A percentile compares a stretch with the other conserved stretches of the same genome.
Evolutionary conservation across 2,797 vertebrate genomes (phyloP).

Genomic region (Tragopan temminckii): DNA sequence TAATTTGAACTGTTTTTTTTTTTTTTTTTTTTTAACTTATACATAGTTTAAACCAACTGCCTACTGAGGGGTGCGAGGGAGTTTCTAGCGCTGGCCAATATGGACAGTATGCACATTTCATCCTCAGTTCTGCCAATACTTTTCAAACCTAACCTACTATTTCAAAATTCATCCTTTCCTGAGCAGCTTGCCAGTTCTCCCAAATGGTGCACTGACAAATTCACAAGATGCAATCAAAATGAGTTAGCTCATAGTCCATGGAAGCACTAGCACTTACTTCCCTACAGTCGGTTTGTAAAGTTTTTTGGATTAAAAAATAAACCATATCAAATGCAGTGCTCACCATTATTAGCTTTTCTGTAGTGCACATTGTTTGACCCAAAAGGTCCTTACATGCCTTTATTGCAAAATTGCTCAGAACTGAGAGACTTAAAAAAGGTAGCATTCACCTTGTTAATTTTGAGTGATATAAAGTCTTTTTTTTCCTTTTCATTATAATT

Average conservation of each 20-base stretch:
- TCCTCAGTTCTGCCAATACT: not conserved
- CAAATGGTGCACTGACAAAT: not conserved
- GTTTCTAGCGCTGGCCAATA: not conserved
- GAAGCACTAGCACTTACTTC: not conserved
- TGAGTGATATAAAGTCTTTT: not conserved
- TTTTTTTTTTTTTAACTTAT: not conserved
- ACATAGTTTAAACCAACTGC: not conserved
- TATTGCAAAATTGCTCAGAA: not conserved
- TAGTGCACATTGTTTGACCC: not conserved
- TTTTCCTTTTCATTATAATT: not conserved
- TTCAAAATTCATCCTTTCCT: not conserved
- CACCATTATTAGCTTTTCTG: not conserved
- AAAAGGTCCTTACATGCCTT: not conserved
- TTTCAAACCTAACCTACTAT: fast-evolving
- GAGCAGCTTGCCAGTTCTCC: not conserved
- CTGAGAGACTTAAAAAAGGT: not conserved
- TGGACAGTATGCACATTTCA: not conserved
- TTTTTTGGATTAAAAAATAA: not conserved
- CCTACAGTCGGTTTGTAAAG: not conserved
- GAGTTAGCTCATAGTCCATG: not conserved
- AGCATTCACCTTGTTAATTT: not conserved
- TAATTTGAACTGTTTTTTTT: not conserved
- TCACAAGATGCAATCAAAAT: fast-evolving
- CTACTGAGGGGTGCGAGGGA: not conserved
- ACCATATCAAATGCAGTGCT: not conserved